Evolutionary conservation across 2,113 vertebrate genomes (phyloP).

Genomic region (Tenebrosternarchus preto): DNA sequence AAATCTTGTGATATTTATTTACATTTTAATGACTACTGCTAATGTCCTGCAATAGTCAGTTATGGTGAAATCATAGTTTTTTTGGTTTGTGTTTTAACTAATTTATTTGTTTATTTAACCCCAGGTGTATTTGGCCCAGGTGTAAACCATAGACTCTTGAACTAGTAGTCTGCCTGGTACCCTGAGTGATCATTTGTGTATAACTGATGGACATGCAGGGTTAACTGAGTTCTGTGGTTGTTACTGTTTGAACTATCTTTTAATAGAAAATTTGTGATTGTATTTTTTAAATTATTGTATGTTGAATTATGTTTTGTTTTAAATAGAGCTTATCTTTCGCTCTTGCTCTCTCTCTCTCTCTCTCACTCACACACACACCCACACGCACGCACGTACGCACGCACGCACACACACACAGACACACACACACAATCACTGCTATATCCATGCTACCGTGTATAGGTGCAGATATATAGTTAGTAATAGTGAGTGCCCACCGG

Average conservation of each 20-base stretch:
- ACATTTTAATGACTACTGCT: conserved; percentile 32
- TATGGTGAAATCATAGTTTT: neutral
- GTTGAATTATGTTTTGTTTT: conserved; percentile 23
- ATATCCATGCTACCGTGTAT: conserved; percentile 31
- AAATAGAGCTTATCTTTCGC: neutral
- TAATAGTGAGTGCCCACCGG: conserved; percentile 51
- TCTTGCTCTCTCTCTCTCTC: too few species aligned
- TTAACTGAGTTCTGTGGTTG: conserved; percentile 22
- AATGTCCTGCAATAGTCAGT: neutral
- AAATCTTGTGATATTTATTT: conserved; percentile 43
- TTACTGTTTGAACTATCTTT: conserved; percentile 19
- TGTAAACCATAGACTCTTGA: neutral
- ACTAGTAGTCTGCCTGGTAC: conserved; percentile 17
- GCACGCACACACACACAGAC: too few species aligned
- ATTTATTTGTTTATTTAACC: too few species aligned
- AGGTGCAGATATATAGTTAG: conserved; percentile 47
- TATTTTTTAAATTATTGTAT: neutral
- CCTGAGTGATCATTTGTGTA: conserved; percentile 26
- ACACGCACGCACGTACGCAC: too few species aligned
- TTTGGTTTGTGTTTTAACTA: neutral
- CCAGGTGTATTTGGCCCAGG: neutral
- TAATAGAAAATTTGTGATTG: conserved; percentile 30
- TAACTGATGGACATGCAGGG: conserved; percentile 21
- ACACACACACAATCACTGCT: conserved; percentile 1
- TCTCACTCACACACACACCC: too few species aligned